phyloP scores from a whole-genome alignment of 1,140 invertebrate genomes.

The Hycleus cichorii region DNA sequence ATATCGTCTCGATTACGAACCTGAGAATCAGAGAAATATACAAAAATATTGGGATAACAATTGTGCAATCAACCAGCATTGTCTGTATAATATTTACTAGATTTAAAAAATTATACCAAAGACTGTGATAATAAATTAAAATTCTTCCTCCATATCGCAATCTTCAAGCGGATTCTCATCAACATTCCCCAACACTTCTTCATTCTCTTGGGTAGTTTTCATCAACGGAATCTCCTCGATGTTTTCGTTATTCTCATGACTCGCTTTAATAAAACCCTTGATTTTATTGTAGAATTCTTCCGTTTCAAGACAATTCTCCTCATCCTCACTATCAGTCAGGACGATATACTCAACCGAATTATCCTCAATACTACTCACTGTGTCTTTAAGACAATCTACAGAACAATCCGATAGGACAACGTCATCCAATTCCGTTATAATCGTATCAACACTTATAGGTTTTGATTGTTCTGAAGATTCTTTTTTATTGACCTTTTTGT shows the following conservation, averaged over 20 bases:
- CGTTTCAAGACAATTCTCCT: constrained; percentile 4
- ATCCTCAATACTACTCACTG: constrained; percentile 19
- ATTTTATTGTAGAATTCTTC: constrained; percentile 5
- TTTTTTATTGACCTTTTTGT: constrained; percentile 2
- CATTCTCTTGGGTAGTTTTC: no score
- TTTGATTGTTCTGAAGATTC: constrained; percentile 1
- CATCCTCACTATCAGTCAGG: constrained; percentile 25
- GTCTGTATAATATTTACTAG: constrained; percentile 6
- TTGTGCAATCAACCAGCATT: constrained; percentile 1
- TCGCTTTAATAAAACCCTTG: not conserved
- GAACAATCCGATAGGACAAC: constrained; percentile 14
- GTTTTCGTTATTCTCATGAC: no score
- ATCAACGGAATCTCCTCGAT: no score
- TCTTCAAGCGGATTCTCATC: not conserved
- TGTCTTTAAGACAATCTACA: constrained; percentile 23
- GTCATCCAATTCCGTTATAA: constrained; percentile 2
- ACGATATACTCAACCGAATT: constrained; percentile 18
- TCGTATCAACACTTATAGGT: not conserved
- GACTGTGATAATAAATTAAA: not conserved
- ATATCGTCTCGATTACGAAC: constrained; percentile 2
- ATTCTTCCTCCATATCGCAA: not conserved
- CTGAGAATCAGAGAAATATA: not conserved
- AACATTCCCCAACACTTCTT: not conserved
- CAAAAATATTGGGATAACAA: constrained; percentile 8
- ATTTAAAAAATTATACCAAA: not conserved